Evolutionary conservation across 2,797 vertebrate genomes (phyloP).

Genomic region (Miichthys miiuy): DNA sequence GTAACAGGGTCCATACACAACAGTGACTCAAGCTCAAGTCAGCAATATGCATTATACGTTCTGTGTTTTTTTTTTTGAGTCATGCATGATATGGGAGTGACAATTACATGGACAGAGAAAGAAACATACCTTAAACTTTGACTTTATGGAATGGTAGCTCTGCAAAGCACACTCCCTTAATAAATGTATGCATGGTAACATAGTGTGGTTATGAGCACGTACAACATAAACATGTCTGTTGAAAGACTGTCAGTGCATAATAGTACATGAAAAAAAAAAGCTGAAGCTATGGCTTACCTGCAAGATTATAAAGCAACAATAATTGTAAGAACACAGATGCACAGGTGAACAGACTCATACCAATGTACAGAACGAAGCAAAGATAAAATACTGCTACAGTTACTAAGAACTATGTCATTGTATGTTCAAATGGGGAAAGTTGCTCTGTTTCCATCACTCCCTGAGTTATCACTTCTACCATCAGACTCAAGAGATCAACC

Average conservation of each 20-base stretch:
- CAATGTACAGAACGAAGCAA: conserved; percentile 28
- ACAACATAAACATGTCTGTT: conserved; percentile 18
- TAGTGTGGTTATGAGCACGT: conserved; percentile 29
- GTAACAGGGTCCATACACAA: conserved; percentile 39
- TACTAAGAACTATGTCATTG: conserved; percentile 8
- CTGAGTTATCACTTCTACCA: conserved; percentile 53
- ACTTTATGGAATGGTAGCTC: conserved; percentile 65
- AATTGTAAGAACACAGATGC: conserved; percentile 32
- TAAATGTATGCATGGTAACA: conserved; percentile 21
- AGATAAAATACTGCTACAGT: conserved; percentile 36
- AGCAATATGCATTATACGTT: conserved; percentile 9
- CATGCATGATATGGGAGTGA: conserved; percentile 34
- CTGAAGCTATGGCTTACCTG: conserved; percentile 59
- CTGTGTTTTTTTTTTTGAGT: not conserved
- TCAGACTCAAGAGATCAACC: conserved; percentile 43
- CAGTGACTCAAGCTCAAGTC: conserved; percentile 28
- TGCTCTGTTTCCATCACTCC: conserved; percentile 52
- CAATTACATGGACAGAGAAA: conserved; percentile 8
- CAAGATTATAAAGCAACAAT: conserved; percentile 39
- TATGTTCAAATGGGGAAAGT: conserved; percentile 5
- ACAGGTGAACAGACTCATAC: conserved; percentile 31
- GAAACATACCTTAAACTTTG: conserved; percentile 13
- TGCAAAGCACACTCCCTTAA: conserved; percentile 69
- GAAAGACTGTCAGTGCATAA: conserved; percentile 54
- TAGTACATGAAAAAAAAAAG: conserved; percentile 7